Base-by-base conservation (phyloP, 2,797 vertebrate genomes). In the Alectoris magna region DNA sequence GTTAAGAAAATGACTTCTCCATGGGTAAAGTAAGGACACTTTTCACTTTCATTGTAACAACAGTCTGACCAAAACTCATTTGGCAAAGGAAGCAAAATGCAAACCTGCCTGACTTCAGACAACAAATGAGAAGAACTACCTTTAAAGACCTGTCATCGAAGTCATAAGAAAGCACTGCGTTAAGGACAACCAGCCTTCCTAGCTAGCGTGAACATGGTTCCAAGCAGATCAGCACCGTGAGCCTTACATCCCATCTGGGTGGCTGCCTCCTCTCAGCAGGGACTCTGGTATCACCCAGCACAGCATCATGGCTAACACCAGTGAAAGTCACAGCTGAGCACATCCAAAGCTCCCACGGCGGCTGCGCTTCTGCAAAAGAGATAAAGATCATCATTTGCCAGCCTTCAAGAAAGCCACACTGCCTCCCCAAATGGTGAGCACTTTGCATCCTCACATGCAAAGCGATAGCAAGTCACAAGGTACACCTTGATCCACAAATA, bases 201-300 rank as follows among this genome's bases (percentile, higher is more conserved):
- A 15, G 38, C n/a, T 44, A 6, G 2, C 0, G 1, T 18, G 23
- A 13, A 14, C 19, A 39, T 22, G 4, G 19, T 59, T 51, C n/a
- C 19, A 36, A 38, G 53, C 9, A 29, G 29, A 27, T 8, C 24
- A 14, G 15, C 59, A 77, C 4, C 38, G 23, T 38, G 16, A 44
- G 24, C 19, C 13, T 53, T 44, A 29, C 11, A 12, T 16, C 23
- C 27, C 69, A 29, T 38, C 10, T 24, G 15, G 39, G 38, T 7
- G 12, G n/a, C 38, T 73, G 27, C 26, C 18, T n/a, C 53, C 38
- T 73, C 27, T 38, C 23, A 21, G 53, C n/a, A 46, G 1, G 3
- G 53, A 19, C 38, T 22, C 9, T 12, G 14, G 24, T 51, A 15
- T n/a, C 31, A 87, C 14, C 3, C 22, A 66, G 44, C 12, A 59